phyloP scores from a whole-genome alignment of 2,797 vertebrate species.

The Phaenicophaeus curvirostris region DNA sequence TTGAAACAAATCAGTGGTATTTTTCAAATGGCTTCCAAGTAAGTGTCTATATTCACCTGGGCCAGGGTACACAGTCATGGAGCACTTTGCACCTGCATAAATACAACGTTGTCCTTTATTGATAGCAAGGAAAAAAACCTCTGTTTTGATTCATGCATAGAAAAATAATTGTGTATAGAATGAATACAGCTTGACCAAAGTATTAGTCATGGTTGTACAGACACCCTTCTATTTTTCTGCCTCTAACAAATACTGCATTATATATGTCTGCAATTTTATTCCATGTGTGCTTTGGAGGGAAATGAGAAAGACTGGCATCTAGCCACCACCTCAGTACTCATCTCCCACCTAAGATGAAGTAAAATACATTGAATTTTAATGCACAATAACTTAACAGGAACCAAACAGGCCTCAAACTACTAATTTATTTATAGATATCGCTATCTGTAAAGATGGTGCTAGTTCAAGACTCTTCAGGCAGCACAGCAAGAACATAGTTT shows the following conservation, averaged over 20 bases:
- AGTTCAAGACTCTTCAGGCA: not conserved
- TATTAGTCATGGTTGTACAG: not conserved
- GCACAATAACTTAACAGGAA: not conserved
- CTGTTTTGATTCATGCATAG: constrained; percentile 30
- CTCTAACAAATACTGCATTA: constrained; percentile 18
- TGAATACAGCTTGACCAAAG: constrained; percentile 22
- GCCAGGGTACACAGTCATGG: not conserved
- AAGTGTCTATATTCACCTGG: constrained; percentile 39
- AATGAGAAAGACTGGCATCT: not conserved
- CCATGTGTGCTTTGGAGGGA: not conserved
- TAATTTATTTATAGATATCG: not conserved
- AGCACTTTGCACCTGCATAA: constrained; percentile 53
- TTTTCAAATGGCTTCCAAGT: constrained; percentile 57
- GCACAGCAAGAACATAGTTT: not conserved
- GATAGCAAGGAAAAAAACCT: not conserved
- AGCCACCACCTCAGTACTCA: not conserved
- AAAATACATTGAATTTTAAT: not conserved
- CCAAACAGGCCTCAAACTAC: not conserved
- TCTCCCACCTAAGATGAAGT: not conserved
- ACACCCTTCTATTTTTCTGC: not conserved
- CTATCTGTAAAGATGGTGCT: not conserved
- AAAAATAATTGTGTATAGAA: constrained; percentile 48
- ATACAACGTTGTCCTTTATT: constrained; percentile 57
- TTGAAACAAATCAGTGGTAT: constrained; percentile 60
- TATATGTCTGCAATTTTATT: not conserved